These are phyloP conservation scores for Diadromus collaris DNA, from an alignment of 2,888 invertebrate species.

Conservation along the genomic window DNA sequence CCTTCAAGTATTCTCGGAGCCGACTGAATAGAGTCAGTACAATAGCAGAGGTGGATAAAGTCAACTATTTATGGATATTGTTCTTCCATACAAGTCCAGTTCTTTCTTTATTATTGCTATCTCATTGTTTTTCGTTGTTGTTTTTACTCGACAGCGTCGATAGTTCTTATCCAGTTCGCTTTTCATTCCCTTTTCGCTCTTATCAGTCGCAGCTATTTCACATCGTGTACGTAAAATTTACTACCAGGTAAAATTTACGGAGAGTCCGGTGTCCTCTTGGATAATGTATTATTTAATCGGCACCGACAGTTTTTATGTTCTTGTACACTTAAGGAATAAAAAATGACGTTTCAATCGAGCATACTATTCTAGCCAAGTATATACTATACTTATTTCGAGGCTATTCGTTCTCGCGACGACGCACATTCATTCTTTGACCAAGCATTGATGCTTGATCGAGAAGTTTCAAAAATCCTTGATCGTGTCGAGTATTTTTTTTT, in stretches of 20 bases:
- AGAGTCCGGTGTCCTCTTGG: neutral
- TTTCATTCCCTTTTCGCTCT: neutral
- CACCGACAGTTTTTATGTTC: neutral
- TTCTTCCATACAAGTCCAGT: constrained; percentile 1
- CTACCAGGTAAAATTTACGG: neutral
- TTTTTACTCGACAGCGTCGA: neutral
- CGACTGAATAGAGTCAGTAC: neutral
- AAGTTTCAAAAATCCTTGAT: too few relatives aligned
- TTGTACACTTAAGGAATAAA: neutral
- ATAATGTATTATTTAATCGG: neutral
- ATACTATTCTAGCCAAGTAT: too few relatives aligned
- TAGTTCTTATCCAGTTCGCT: neutral
- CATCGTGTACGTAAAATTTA: neutral
- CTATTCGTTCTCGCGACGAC: too few relatives aligned
- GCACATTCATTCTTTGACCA: too few relatives aligned
- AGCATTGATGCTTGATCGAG: too few relatives aligned
- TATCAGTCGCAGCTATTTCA: neutral
- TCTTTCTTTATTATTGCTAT: neutral
- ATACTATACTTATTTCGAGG: too few relatives aligned
- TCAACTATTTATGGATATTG: constrained; percentile 1
- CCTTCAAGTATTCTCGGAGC: constrained; percentile 21
- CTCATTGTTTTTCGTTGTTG: neutral
- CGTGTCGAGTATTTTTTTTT: too few relatives aligned
- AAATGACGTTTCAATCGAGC: too few relatives aligned
- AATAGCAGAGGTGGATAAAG: constrained; percentile 32